These are phyloP conservation scores for Drosophila micromelanica DNA, from an alignment of 1,140 invertebrate genomes.

Conservation along the genomic window DNA sequence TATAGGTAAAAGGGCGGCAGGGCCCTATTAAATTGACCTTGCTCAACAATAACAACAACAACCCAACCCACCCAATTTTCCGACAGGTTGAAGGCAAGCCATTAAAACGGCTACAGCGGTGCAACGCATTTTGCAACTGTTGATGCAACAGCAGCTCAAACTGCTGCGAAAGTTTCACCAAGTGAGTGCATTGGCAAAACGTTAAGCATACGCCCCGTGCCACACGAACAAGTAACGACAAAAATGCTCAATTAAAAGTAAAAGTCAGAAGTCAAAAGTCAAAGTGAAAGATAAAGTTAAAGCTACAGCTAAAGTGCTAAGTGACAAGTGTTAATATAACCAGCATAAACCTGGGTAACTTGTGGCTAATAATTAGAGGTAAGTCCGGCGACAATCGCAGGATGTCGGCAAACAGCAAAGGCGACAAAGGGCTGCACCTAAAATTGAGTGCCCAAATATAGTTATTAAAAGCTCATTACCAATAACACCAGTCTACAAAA, in stretches of 20 bases:
- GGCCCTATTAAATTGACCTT: slow-evolving; percentile 11
- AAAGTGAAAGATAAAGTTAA: slow-evolving; percentile 10
- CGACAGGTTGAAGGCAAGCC: slow-evolving; percentile 52
- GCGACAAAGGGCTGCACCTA: slow-evolving; percentile 2
- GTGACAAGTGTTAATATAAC: slow-evolving; percentile 40
- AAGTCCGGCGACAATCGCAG: slow-evolving; percentile 41
- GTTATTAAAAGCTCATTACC: slow-evolving; percentile 70
- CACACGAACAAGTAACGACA: background rate
- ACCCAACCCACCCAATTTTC: background rate
- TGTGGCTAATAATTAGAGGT: slow-evolving; percentile 81
- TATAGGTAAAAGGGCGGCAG: background rate
- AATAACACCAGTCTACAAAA: slow-evolving; percentile 4
- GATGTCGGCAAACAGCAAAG: slow-evolving; percentile 12
- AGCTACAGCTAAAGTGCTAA: slow-evolving; percentile 21
- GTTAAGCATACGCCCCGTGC: slow-evolving; percentile 60
- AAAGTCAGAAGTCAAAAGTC: slow-evolving; percentile 14
- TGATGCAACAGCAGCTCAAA: slow-evolving; percentile 84
- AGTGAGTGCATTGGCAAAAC: slow-evolving; percentile 65
- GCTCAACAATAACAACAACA: background rate
- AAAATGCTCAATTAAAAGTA: slow-evolving; percentile 2
- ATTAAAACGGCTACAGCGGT: slow-evolving; percentile 83
- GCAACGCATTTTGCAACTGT: slow-evolving; percentile 82
- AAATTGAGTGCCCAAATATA: slow-evolving; percentile 41
- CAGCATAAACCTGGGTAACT: slow-evolving; percentile 80
- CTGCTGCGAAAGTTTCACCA: slow-evolving; percentile 77